phyloP scores from a whole-genome alignment of 2,113 vertebrate species.

The Synchiropus splendidus region DNA sequence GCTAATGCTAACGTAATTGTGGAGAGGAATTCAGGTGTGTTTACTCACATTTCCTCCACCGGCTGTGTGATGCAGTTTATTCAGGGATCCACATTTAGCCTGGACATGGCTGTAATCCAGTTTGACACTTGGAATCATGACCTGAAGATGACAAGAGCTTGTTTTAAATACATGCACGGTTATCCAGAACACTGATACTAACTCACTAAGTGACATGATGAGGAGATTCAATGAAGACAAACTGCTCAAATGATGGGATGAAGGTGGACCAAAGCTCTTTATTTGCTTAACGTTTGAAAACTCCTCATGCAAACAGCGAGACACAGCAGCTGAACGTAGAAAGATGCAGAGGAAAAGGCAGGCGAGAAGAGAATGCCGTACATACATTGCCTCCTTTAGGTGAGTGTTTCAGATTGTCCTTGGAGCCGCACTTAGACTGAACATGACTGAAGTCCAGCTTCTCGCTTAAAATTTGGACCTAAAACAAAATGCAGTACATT shows the following conservation, averaged over 20 bases:
- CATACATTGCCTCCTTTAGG: conserved; percentile 59
- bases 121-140: conserved; percentile 66
- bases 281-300: too few relatives aligned
- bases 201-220: too few relatives aligned
- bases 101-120: conserved; percentile 66
- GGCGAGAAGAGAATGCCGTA: conserved; percentile 20
- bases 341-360: conserved; percentile 4
- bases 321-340: conserved; percentile 4
- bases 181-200: too few relatives aligned
- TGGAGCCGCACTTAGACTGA: conserved; percentile 88
- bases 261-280: too few relatives aligned
- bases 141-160: conserved; percentile 46
- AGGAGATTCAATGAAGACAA: too few relatives aligned
- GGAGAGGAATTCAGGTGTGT: neutral
- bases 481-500: conserved; percentile 48
- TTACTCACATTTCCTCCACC: conserved; percentile 62
- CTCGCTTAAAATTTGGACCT: conserved; percentile 51
- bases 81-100: conserved; percentile 66
- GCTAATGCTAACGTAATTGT: too few relatives aligned
- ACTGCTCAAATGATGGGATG: too few relatives aligned
- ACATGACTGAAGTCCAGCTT: conserved; percentile 63
- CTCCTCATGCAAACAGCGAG: conserved; percentile 4
- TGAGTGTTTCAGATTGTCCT: conserved; percentile 59
- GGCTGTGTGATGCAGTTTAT: conserved; percentile 53
- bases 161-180: neutral